Percentiles rank a stretch among this genome's conserved stretches.
Conservation (phyloP, 2,888 invertebrate genomes). For the Panopea generosa region DNA sequence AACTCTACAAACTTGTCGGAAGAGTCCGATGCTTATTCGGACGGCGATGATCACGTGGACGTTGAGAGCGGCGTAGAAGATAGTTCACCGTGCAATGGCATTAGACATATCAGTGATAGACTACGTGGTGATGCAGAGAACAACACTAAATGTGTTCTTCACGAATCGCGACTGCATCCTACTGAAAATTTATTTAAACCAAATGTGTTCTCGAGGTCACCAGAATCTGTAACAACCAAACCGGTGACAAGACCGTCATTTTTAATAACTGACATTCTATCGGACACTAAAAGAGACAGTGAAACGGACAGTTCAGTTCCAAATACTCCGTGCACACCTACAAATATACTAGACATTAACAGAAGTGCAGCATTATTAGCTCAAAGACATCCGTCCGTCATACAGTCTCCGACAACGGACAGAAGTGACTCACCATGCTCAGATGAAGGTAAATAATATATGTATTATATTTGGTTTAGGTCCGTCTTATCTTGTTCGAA, state of each 20-base stretch:
- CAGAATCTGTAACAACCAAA: conserved; percentile 6
- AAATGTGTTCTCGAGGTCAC: too few species aligned
- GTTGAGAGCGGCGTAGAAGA: conserved; percentile 20
- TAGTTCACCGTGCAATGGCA: neutral
- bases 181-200: too few species aligned
- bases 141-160: too few species aligned
- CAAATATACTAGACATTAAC: conserved; percentile 30
- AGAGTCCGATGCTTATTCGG: conserved; percentile 53
- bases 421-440: conserved; percentile 48
- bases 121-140: neutral
- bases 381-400: conserved; percentile 16
- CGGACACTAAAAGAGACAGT: conserved; percentile 43
- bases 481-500: too few species aligned
- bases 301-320: conserved; percentile 20
- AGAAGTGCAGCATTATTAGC: conserved; percentile 40
- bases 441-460: conserved; percentile 60
- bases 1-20: conserved; percentile 52
- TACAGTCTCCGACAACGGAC: conserved; percentile 31
- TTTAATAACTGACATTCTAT: conserved; percentile 73
- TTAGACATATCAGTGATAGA: conserved; percentile 3
- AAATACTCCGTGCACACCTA: conserved; percentile 40
- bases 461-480: too few species aligned
- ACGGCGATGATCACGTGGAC: conserved; percentile 52
- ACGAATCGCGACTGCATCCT: too few species aligned
- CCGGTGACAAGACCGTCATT: conserved; percentile 64